A percentile compares a stretch with the other conserved stretches of the same genome.
These are phyloP conservation scores for Neomonachus schauinslandi DNA, from an alignment of 2,113 vertebrate genomes.

Conservation along the genomic window DNA sequence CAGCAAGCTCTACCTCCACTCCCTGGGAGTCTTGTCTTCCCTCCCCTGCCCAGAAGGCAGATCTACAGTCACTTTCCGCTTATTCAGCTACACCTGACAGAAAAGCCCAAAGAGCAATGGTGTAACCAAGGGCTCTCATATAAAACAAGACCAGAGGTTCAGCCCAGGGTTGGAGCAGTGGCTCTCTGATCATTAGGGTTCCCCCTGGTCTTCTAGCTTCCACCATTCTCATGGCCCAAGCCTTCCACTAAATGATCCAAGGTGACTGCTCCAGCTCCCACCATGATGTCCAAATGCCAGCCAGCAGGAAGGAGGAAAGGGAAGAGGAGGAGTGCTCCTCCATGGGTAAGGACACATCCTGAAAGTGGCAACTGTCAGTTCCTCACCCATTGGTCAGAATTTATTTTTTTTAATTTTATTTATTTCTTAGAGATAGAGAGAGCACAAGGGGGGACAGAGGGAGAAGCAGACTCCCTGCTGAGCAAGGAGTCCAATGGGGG, in stretches of 20 bases:
- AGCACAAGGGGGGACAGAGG: background rate
- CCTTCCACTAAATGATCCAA: background rate
- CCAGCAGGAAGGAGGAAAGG: background rate
- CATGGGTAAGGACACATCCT: background rate
- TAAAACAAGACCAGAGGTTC: background rate
- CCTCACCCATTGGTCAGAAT: background rate
- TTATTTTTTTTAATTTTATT: background rate
- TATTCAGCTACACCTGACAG: background rate
- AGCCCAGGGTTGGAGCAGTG: background rate
- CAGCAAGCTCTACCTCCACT: background rate
- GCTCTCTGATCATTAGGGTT: background rate
- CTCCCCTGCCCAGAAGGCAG: background rate
- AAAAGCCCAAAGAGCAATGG: background rate
- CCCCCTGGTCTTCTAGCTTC: background rate
- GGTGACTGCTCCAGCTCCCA: background rate
- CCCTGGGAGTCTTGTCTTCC: background rate
- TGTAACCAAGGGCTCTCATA: too few relatives aligned
- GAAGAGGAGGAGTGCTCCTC: too few relatives aligned
- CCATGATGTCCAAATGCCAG: background rate
- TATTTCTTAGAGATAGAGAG: background rate
- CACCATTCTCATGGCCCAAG: background rate
- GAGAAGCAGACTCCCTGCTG: too few relatives aligned
- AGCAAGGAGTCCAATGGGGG: too few relatives aligned
- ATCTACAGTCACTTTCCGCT: background rate
- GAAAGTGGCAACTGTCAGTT: background rate